Conservation (phyloP, 2,888 invertebrate genomes). For the Encarsia formosa region DNA sequence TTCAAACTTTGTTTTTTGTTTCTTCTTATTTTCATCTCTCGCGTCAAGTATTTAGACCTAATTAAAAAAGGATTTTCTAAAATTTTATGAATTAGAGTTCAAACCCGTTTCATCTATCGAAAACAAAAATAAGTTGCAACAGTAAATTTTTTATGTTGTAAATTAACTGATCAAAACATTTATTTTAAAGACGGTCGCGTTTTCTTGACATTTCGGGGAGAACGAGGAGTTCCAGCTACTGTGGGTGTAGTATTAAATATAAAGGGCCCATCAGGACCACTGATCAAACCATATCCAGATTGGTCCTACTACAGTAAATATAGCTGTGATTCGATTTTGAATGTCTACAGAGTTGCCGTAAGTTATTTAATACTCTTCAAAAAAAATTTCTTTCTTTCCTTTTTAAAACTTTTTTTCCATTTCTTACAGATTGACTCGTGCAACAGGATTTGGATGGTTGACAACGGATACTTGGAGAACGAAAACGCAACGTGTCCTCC, state of each 20-base stretch:
- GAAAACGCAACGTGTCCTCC: background rate
- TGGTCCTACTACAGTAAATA: slow-evolving; percentile 59
- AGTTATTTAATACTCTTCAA: too few species aligned
- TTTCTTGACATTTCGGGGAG: slow-evolving; percentile 65
- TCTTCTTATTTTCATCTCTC: too few species aligned
- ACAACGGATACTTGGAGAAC: background rate
- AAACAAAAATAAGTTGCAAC: background rate
- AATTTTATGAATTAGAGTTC: background rate
- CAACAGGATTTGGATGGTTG: slow-evolving; percentile 6
- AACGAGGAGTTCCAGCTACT: slow-evolving; percentile 64
- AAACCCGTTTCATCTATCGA: background rate
- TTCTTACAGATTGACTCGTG: slow-evolving; percentile 3
- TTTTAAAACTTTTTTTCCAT: too few species aligned
- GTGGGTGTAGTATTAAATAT: slow-evolving; percentile 58
- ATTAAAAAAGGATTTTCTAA: slow-evolving; percentile 15
- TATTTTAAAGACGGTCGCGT: slow-evolving; percentile 49
- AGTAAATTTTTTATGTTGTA: background rate
- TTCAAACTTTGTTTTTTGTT: too few species aligned
- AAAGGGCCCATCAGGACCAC: slow-evolving; percentile 50
- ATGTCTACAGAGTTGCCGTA: slow-evolving; percentile 69
- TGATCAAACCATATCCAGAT: slow-evolving; percentile 60
- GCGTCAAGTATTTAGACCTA: too few species aligned
- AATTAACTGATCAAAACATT: background rate
- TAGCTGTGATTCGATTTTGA: slow-evolving; percentile 65
- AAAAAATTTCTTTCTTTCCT: too few species aligned